phyloP scores from a whole-genome alignment of 23 tunicate genomes.

The Diplosoma virens region DNA sequence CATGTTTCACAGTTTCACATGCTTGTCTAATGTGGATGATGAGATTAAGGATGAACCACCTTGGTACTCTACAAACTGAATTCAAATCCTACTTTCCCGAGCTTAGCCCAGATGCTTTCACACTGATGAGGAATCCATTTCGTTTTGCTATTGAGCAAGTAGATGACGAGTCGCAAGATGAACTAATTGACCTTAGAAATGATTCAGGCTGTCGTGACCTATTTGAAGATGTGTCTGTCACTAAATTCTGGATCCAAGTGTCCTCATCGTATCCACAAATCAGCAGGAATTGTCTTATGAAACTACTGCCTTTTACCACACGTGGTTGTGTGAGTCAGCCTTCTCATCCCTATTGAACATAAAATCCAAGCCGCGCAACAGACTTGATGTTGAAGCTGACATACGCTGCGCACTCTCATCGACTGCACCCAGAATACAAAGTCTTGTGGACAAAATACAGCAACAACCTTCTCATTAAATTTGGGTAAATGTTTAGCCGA shows the following conservation, averaged over 20 bases:
- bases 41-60: constrained; percentile 43
- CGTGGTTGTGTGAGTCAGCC: constrained; percentile 32
- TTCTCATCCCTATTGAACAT: constrained; percentile 40
- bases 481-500: neutral
- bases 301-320: constrained; percentile 54
- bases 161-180: constrained; percentile 61
- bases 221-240: constrained; percentile 61
- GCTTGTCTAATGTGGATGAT: constrained; percentile 49
- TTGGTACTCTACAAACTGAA: constrained; percentile 42
- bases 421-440: constrained; percentile 44
- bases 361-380: constrained; percentile 38
- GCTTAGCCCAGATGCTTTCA: constrained; percentile 43
- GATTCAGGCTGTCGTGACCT: constrained; percentile 63
- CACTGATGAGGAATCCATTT: constrained; percentile 52
- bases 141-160: constrained; percentile 53
- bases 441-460: constrained; percentile 34
- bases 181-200: constrained; percentile 54
- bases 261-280: constrained; percentile 46
- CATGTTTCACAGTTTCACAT: constrained; percentile 40
- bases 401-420: constrained; percentile 44
- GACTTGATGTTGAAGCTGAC: constrained; percentile 42
- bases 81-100: constrained; percentile 53
- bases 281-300: constrained; percentile 38
- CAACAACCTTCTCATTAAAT: constrained; percentile 22
- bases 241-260: constrained; percentile 48